Evolutionary conservation across 2,113 vertebrate genomes (phyloP).

Genomic region (Enhydra lutris): DNA sequence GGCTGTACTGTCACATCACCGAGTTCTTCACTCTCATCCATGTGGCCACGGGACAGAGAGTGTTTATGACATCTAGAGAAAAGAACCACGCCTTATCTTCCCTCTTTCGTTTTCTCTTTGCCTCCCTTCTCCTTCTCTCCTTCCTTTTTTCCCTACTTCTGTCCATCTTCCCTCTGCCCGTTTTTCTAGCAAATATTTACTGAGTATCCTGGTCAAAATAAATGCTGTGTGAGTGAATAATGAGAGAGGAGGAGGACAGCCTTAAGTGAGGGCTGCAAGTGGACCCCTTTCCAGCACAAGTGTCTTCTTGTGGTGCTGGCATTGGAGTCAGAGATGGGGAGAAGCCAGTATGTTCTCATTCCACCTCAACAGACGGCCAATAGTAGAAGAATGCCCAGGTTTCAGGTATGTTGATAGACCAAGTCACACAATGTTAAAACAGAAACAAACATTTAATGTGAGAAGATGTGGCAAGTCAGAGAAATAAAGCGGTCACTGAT

Average conservation of each 20-base stretch:
- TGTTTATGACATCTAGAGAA: not conserved
- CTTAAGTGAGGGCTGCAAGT: not conserved
- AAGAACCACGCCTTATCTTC: not conserved
- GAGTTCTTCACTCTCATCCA: not conserved
- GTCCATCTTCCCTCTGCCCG: not conserved
- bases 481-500: not conserved
- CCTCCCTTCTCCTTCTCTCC: not conserved
- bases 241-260: not conserved
- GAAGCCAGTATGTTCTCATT: not conserved
- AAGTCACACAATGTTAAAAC: not conserved
- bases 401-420: not conserved
- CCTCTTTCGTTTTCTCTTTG: not conserved
- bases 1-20: not conserved
- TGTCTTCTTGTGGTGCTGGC: not conserved
- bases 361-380: not conserved
- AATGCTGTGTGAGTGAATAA: not conserved
- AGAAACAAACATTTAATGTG: not conserved
- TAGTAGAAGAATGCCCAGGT: not conserved
- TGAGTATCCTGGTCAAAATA: not conserved
- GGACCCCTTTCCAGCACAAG: too few species aligned
- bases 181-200: not conserved
- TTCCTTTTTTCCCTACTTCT: not conserved
- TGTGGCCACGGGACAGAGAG: rapidly evolving
- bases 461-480: not conserved
- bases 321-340: not conserved